Base-by-base conservation (phyloP, 2,888 invertebrate species). In the Platycheirus rosarum region DNA sequence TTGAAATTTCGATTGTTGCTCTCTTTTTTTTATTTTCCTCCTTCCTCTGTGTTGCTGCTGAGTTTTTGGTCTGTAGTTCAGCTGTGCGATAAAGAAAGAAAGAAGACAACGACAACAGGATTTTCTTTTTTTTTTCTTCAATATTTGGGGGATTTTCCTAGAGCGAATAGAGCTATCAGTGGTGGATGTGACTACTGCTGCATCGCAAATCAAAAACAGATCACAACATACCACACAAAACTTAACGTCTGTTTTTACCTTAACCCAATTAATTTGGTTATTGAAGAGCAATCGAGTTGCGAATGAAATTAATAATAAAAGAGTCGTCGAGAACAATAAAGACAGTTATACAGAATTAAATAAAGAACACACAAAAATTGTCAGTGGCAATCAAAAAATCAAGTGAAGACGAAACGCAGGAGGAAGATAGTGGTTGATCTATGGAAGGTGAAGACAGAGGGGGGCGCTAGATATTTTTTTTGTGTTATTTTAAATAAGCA, bases 1-100 rank as follows among this genome's bases (percentile, higher is more conserved):
- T 66, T 77, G 55, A 73, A 73, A 77, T 70, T 80, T 76, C 80
- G 80, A 80, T 82, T 82, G 82, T 82, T 82, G 82, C 82, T 82
- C 76, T 82, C 76, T 82, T 82, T 82, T 82, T 76, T 66, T 66
- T 80, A 63, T 74, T 76, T 57, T 40, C 37, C 55, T 55, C 55
- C 55, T 69, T 71, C 65, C 26, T 62, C 62, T 77, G 69, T 79
- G 53, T 71, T 80, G 65, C 71, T 82, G 70, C 11, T 71, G 70
- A 74, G 79, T 55, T 68, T 74, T 40, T 11, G 29, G 44, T 44
- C 18, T 70, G 70, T 65, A 65, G 63, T 75, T 32, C 32, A 62
- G 20, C 65, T 76, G 71, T 76, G 65, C 37, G 82, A 77, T 68
- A 44, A 69, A 80, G 68, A 55, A 48, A 29, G 51, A 49, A 66